Conservation (phyloP, 2,113 vertebrate genomes). For the Nerophis ophidion region DNA sequence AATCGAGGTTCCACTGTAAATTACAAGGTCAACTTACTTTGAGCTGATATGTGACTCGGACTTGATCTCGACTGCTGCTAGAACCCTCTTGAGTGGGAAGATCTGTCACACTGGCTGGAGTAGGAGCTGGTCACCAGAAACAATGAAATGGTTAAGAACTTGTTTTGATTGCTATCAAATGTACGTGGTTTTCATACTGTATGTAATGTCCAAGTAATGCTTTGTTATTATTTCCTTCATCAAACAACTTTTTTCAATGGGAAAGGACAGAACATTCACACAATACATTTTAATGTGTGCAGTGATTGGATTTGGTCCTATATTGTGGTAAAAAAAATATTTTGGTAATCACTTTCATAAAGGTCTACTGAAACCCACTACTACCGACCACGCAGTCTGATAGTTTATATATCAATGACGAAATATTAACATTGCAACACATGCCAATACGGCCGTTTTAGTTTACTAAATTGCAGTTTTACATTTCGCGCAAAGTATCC, state of each 20-base stretch:
- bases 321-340: neutral
- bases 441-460: no score
- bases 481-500: no score
- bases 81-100: slow-evolving; percentile 74
- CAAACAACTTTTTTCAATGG: neutral
- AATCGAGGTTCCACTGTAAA: no score
- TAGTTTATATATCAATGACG: no score
- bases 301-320: neutral
- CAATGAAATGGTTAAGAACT: neutral
- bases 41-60: slow-evolving; percentile 75
- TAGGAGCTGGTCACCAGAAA: slow-evolving; percentile 67
- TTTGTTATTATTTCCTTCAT: neutral
- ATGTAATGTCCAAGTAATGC: neutral
- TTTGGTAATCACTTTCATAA: neutral
- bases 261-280: neutral
- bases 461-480: no score
- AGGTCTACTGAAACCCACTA: no score
- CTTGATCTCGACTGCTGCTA: slow-evolving; percentile 51
- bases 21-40: slow-evolving; percentile 70
- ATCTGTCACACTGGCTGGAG: slow-evolving; percentile 77
- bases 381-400: no score
- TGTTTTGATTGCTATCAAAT: neutral
- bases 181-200: neutral
- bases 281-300: neutral
- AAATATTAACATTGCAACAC: no score